Evolutionary conservation across 2,113 vertebrate species (phyloP).

Genomic region (Antechinus stuartii): DNA sequence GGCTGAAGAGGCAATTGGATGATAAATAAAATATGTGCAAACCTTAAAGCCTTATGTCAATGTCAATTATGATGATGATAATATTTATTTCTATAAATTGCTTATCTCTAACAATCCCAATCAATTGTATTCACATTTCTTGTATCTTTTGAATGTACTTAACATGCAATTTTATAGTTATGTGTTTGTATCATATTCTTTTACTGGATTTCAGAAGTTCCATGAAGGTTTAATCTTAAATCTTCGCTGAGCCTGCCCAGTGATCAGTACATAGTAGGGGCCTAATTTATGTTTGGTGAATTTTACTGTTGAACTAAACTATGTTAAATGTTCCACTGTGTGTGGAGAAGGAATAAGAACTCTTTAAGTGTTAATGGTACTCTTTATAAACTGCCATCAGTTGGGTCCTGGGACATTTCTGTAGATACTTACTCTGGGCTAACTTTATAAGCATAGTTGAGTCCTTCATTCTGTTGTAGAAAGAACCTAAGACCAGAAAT

Average conservation of each 20-base stretch:
- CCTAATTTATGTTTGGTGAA: not conserved
- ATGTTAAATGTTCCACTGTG: not conserved
- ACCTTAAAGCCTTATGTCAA: not conserved
- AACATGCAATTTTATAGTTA: not conserved
- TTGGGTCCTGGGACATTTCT: not conserved
- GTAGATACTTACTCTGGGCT: not conserved
- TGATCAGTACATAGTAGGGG: not conserved
- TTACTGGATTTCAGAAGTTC: not conserved
- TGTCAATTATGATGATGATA: not conserved
- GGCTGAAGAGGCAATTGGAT: slow-evolving; percentile 5
- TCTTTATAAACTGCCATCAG: not conserved
- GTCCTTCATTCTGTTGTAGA: not conserved
- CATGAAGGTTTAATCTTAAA: not conserved
- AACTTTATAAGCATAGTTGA: not conserved
- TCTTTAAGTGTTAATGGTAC: not conserved
- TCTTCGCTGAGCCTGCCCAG: not conserved
- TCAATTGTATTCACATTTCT: not conserved
- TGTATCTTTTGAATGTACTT: not conserved
- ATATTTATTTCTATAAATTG: not conserved
- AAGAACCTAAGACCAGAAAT: not conserved
- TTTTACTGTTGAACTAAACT: not conserved
- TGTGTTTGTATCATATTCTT: not conserved
- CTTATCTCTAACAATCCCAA: not conserved
- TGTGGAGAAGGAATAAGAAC: not conserved
- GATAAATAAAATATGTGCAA: not conserved